These are phyloP conservation scores for Dromiciops gliroides DNA, from an alignment of 2,113 vertebrate species.

Conservation along the genomic window DNA sequence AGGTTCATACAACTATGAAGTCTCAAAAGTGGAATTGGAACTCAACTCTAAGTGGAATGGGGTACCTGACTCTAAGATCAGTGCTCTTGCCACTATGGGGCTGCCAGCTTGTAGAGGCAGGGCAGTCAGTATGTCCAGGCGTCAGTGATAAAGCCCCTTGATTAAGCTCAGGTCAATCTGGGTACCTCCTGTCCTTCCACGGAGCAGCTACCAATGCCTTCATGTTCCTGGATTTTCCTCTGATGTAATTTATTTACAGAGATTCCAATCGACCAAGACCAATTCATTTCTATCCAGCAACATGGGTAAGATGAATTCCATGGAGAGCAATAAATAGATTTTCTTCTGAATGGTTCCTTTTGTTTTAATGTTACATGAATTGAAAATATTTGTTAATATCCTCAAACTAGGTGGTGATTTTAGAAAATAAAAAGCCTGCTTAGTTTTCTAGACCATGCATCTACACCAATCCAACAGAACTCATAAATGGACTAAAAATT, in stretches of 20 bases:
- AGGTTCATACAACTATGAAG: background rate
- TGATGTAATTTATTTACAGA: background rate
- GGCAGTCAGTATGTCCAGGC: background rate
- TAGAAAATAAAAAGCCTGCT: background rate
- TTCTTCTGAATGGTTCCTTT: background rate
- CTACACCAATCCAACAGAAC: slow-evolving; percentile 33
- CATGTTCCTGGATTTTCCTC: background rate
- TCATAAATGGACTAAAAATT: slow-evolving; percentile 22
- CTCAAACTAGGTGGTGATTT: slow-evolving; percentile 43
- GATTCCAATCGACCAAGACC: background rate
- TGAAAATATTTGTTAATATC: slow-evolving; percentile 53
- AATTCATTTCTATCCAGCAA: background rate
- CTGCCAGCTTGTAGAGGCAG: background rate
- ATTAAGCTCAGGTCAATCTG: background rate
- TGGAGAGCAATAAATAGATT: background rate
- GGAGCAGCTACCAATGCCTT: background rate
- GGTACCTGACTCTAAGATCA: background rate
- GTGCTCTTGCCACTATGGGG: background rate
- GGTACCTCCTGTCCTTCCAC: background rate
- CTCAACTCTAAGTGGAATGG: too few relatives aligned
- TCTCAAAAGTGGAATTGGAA: background rate
- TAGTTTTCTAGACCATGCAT: background rate
- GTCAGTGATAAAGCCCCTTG: background rate
- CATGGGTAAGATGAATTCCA: background rate
- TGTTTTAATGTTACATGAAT: slow-evolving; percentile 33